A percentile compares a stretch with the other conserved stretches of the same genome.
These are phyloP conservation scores for Ornithoptera alexandrae DNA, from an alignment of 2,888 invertebrate species.

Conservation along the genomic window DNA sequence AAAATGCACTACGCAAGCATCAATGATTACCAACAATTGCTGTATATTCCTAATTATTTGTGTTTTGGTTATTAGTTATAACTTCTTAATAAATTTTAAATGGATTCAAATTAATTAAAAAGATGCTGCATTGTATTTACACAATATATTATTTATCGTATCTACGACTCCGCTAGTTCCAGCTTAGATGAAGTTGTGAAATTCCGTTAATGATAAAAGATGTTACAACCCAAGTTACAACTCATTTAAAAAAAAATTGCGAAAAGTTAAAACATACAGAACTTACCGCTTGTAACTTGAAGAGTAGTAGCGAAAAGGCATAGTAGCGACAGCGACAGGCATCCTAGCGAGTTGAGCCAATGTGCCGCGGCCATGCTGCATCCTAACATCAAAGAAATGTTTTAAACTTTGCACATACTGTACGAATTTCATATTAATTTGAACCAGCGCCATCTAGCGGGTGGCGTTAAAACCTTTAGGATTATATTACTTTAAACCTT, in stretches of 20 bases:
- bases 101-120: too few species aligned
- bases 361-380: slow-evolving; percentile 92
- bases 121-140: too few species aligned
- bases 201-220: not conserved
- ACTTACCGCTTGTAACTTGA: slow-evolving; percentile 88
- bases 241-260: not conserved
- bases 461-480: slow-evolving; percentile 38
- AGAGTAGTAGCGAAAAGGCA: slow-evolving; percentile 87
- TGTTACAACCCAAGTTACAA: not conserved
- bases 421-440: not conserved
- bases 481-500: not conserved
- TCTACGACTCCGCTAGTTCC: too few species aligned
- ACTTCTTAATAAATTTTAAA: too few species aligned
- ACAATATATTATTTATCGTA: too few species aligned
- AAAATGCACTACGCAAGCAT: too few species aligned
- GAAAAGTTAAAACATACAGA: not conserved
- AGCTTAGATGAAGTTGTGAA: not conserved
- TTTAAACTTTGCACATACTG: slow-evolving; percentile 26
- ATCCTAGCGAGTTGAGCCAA: slow-evolving; percentile 90
- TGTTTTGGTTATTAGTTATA: too few species aligned
- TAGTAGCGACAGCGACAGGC: slow-evolving; percentile 87
- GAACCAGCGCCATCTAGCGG: slow-evolving; percentile 51
- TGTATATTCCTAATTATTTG: too few species aligned
- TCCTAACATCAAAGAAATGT: slow-evolving; percentile 73
- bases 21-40: too few species aligned